A percentile compares a stretch with the other conserved stretches of the same genome.
phyloP scores from a whole-genome alignment of 2,888 invertebrate species.

The Nomada lathburiana region DNA sequence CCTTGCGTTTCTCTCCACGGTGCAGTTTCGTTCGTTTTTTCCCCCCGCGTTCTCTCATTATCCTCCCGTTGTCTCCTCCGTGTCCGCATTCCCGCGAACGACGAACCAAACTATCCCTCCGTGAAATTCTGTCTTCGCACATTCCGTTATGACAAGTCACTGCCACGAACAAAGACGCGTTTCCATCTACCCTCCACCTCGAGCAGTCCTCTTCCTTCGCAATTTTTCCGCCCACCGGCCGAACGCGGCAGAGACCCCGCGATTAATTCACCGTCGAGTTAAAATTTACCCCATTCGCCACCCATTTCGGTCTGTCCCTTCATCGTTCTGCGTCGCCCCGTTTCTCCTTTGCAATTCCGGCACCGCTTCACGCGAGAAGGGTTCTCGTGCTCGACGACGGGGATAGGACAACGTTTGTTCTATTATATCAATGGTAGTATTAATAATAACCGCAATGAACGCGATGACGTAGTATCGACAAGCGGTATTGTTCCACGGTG shows the following conservation, averaged over 20 bases:
- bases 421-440: conserved; percentile 31
- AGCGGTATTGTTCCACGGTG: conserved; percentile 31
- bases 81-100: not conserved
- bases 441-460: conserved; percentile 36
- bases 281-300: conserved; percentile 2
- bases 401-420: conserved; percentile 8
- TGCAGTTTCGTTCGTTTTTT: conserved; percentile 5
- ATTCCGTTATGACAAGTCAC: conserved; percentile 42
- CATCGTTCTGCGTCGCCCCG: no score
- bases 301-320: no score
- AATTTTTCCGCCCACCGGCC: not conserved
- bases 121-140: conserved; percentile 28
- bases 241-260: not conserved
- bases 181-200: not conserved
- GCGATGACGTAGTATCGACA: conserved; percentile 59
- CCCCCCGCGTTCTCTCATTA: conserved; percentile 33
- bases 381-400: conserved; percentile 22
- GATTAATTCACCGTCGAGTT: conserved; percentile 34
- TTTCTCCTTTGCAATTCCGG: conserved; percentile 24
- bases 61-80: not conserved
- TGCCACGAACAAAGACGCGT: conserved; percentile 25
- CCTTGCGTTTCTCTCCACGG: conserved; percentile 15
- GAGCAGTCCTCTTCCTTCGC: not conserved
- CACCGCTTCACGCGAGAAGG: conserved; percentile 16
- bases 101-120: not conserved